Percentiles rank a stretch among this genome's conserved stretches.
phyloP scores from a whole-genome alignment of 2,888 invertebrate genomes.

The Caradrina kadenii region DNA sequence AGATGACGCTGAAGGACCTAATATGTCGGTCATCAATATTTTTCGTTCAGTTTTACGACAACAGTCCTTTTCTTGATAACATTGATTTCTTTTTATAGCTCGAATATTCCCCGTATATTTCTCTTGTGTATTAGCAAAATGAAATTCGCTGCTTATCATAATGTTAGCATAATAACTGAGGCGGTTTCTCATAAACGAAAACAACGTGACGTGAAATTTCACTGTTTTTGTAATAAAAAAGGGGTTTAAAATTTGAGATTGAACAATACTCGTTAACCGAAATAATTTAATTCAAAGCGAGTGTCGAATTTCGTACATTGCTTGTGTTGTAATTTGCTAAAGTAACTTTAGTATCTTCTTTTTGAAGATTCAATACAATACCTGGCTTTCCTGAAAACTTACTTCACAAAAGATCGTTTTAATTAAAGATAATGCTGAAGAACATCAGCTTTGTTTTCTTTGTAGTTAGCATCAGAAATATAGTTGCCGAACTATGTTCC shows the following conservation, averaged over 20 bases:
- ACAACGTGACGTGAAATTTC: conserved; percentile 25
- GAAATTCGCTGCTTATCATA: conserved; percentile 21
- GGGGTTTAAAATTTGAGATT: conserved; percentile 23
- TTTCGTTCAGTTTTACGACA: conserved; percentile 65
- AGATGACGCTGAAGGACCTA: conserved; percentile 61
- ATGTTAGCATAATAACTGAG: conserved; percentile 15
- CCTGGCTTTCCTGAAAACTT: conserved; percentile 11
- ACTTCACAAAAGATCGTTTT: conserved; percentile 29
- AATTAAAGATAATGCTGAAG: conserved; percentile 43
- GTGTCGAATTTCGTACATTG: conserved; percentile 30
- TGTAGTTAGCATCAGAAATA: conserved; percentile 31
- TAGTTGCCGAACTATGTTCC: conserved; percentile 20
- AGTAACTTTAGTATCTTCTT: conserved; percentile 38
- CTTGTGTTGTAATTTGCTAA: conserved; percentile 30
- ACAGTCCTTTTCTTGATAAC: conserved; percentile 55
- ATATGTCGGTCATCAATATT: conserved; percentile 67
- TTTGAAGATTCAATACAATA: conserved; percentile 47
- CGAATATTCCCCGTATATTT: conserved; percentile 29
- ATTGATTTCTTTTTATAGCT: conserved; percentile 66
- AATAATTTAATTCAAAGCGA: conserved; percentile 37
- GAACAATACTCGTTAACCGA: conserved; percentile 25
- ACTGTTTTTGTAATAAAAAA: conserved; percentile 15
- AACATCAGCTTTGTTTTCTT: conserved; percentile 49
- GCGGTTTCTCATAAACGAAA: conserved; percentile 8
- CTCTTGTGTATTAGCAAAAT: conserved; percentile 35